A percentile compares a stretch with the other conserved stretches of the same genome.
Evolutionary conservation across 2,797 vertebrate genomes (phyloP).

Genomic region (Lindbergichthys nudifrons): DNA sequence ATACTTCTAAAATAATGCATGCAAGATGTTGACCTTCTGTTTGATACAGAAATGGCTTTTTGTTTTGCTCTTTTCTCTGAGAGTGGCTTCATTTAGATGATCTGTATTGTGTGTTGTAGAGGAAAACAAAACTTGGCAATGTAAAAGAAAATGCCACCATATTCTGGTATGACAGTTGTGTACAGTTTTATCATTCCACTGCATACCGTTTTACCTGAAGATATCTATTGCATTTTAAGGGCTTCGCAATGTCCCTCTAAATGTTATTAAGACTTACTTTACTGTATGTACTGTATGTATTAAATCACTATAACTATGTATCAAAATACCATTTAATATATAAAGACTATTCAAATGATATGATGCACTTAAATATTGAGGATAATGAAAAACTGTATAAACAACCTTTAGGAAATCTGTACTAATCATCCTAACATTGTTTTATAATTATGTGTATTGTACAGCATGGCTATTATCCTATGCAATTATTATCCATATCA

Average conservation of each 20-base stretch:
- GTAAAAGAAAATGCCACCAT: slow-evolving; percentile 70
- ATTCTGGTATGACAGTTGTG: slow-evolving; percentile 77
- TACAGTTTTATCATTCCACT: slow-evolving; percentile 83
- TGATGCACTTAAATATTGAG: slow-evolving; percentile 93
- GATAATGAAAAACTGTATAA: slow-evolving; percentile 77
- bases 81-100: slow-evolving; percentile 79
- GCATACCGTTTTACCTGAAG: slow-evolving; percentile 71
- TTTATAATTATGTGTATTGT: slow-evolving; percentile 89
- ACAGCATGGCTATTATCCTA: slow-evolving; percentile 99
- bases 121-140: slow-evolving; percentile 70
- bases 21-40: slow-evolving; percentile 81
- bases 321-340: slow-evolving; percentile 74
- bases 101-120: slow-evolving; percentile 69
- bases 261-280: slow-evolving; percentile 73
- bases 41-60: slow-evolving; percentile 76
- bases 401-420: slow-evolving; percentile 81
- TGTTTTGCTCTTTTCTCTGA: slow-evolving; percentile 60
- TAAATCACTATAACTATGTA: slow-evolving; percentile 77
- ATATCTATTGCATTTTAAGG: slow-evolving; percentile 81
- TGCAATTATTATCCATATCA: slow-evolving; percentile 91
- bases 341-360: slow-evolving; percentile 83
- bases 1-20: slow-evolving; percentile 83
- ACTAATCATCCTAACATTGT: slow-evolving; percentile 84
- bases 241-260: slow-evolving; percentile 85
- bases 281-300: slow-evolving; percentile 82